Evolutionary conservation across 2,113 vertebrate genomes (phyloP), one percentile per base, ranked within the genome.

Genomic region (Spilogale gracilis): DNA sequence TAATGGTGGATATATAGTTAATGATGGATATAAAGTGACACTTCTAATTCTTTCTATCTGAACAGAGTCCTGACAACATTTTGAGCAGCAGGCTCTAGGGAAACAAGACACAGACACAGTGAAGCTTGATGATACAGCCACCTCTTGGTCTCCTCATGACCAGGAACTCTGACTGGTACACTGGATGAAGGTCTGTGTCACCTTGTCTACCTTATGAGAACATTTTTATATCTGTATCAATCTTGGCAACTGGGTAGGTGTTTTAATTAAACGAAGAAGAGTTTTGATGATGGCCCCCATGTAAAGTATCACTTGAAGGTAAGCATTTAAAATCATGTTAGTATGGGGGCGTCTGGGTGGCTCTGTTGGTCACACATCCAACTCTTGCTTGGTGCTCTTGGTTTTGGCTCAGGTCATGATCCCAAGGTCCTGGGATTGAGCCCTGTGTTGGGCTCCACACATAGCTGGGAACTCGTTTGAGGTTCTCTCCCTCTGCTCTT

Each of bases 81-180:
- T 78, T n/a, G 21, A 50, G 18, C 76, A 30, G 7, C 71, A 45
- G 18, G 11, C 30, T 67, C 7, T 8, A 16, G 56, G 14, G 69
- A 43, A 61, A 25, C 13, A 18, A 60, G 27, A 50, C 6, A 6
- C 3, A 1, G 18, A 50, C 6, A 6, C 3, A 1, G 18, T 2
- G 30, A 82, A 56, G 9, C 38, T 27, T 18, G 18, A 32, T 1
- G 32, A 4, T 3, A 2, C 4, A 1, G 21, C 0, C 3, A 14
- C 21, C 25, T 21, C n/a, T 5, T 6, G 6, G 38, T 30, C 87
- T 43, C 56, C 38, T 27, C 2, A 0, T 0, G 18, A 4, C 23
- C 20, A 3, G 54, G 76, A 71, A 11, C 10, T 27, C 43, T 6
- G 76, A 5, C 4, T 0, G 38, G 9, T 9, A 23, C 18, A 9